Base-by-base conservation (phyloP, 1,140 invertebrate species). In the Elysia chlorotica region DNA sequence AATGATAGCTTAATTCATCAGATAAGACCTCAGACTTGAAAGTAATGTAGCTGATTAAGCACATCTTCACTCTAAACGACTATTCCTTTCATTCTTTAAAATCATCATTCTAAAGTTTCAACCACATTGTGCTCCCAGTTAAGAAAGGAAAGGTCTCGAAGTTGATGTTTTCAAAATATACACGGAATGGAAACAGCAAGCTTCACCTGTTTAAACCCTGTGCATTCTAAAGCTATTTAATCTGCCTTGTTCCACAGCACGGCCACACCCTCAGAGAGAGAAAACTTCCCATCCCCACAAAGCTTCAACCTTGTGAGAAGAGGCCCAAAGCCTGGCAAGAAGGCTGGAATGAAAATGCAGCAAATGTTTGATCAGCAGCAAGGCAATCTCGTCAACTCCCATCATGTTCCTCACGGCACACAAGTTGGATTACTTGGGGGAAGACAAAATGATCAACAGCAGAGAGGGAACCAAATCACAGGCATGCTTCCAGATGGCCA, bases 221-320 rank as follows among this genome's bases (percentile, higher is more conserved):
- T 14, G 5, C 19, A 31, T 30, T 63, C 23, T 63, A 4, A 31
- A 31, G 28, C 33, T 48, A 36, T 31, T 71, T 71, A 31, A n/a
- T n/a, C n/a, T n/a, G n/a, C n/a, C n/a, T n/a, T n/a, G n/a, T n/a
- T n/a, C n/a, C n/a, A n/a, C 57, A 71, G 69, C 30, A 71, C 69
- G 2, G 69, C 69, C 28, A 33, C 69, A 21, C 69, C 69, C 2
- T 3, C 69, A 31, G 69, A 71, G 28, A 61, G 59, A 63, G 69
- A 71, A 31, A 62, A 71, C 28, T 62, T 71, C n/a, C 69, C 57
- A 62, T 62, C 69, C 30, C 56, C 69, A 41, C 69, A 71, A n/a
- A n/a, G 2, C 28, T n/a, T 71, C 21, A 31, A 38, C 17, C 31
- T 33, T 36, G 54, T 71, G 14, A 35, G 59, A 17, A 62, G 69